These are phyloP conservation scores for Creontiades dilutus DNA, from an alignment of 2,888 invertebrate species.

Conservation along the genomic window DNA sequence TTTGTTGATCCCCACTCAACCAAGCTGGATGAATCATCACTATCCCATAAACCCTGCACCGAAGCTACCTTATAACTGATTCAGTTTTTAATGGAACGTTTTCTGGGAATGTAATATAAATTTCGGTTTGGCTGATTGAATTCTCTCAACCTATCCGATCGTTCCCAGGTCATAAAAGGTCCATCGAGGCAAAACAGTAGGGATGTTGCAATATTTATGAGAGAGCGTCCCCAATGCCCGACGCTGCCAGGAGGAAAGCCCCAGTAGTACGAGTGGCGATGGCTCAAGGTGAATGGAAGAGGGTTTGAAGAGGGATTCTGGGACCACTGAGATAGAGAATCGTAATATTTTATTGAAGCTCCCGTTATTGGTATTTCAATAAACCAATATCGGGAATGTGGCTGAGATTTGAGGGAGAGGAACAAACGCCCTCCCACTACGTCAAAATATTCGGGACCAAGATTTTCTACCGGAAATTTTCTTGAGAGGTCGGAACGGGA, in stretches of 20 bases:
- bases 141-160: slow-evolving; percentile 13
- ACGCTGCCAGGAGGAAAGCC: neutral
- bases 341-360: slow-evolving; percentile 67
- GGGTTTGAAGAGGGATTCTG: slow-evolving; percentile 56
- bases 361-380: slow-evolving; percentile 70
- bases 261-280: neutral
- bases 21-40: too few relatives aligned
- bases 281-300: slow-evolving; percentile 37
- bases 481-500: neutral
- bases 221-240: slow-evolving; percentile 26
- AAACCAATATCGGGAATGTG: slow-evolving; percentile 70
- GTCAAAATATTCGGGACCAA: slow-evolving; percentile 9
- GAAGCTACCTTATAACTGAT: too few relatives aligned
- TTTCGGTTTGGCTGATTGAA: neutral
- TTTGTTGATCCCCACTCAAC: too few relatives aligned
- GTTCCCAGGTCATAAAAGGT: slow-evolving; percentile 48
- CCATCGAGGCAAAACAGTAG: slow-evolving; percentile 46
- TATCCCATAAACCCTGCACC: too few relatives aligned
- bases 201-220: slow-evolving; percentile 59
- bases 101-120: neutral
- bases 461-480: neutral
- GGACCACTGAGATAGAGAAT: slow-evolving; percentile 31
- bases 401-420: slow-evolving; percentile 56
- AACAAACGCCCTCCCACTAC: slow-evolving; percentile 20
- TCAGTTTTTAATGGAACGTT: neutral